Evolutionary conservation across 2,113 vertebrate genomes (phyloP), one percentile per base, ranked within the genome.

Genomic region (Amazona vittata): DNA sequence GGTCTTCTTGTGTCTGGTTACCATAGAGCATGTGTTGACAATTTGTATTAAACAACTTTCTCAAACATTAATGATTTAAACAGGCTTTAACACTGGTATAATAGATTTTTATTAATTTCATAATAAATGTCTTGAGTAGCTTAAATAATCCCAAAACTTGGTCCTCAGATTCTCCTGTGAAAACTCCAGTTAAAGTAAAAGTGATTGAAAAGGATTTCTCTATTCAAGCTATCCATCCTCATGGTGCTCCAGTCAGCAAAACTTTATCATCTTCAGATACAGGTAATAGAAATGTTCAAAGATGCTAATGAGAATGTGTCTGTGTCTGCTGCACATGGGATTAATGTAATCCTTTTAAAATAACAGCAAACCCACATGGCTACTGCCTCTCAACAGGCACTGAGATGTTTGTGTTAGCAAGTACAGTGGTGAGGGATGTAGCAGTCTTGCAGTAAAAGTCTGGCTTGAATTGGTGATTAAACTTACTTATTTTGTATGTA

Each of bases 211-310:
- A 99, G 29, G 98, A 99, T 60, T 98, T 99, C 71, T 99, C 98
- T 2, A 86, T 98, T 95, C 98, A 99, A 94, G 97, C 97, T 83
- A 91, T 98, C 20, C 97, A 98, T 12, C 95, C 98, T 96, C 92
- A 97, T 6, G 97, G 98, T 11, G 95, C 97, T 62, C 98, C 98
- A 3, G 99, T 99, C 97, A 99, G 98, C 96, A 99, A 99, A 91
- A 99, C 98, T 3, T 95, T 99, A 94, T 99, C 99, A 2, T 99
- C 99, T 29, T 99, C 99, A 5, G 99, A 99, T 91, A 99, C 99
- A 67, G 98, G 98, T 99, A 96, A 97, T 6, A 69, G 47, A 85
- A 77, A 24, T 12, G 17, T 70, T 75, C 35, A 62, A 22, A 71
- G 77, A 44, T 89, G 20, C 11, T 6, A 2, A 33, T 14, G 16